Percentiles rank a stretch among this genome's conserved stretches.
Conservation (phyloP, 2,113 vertebrate species). For the Gila orcuttii region DNA sequence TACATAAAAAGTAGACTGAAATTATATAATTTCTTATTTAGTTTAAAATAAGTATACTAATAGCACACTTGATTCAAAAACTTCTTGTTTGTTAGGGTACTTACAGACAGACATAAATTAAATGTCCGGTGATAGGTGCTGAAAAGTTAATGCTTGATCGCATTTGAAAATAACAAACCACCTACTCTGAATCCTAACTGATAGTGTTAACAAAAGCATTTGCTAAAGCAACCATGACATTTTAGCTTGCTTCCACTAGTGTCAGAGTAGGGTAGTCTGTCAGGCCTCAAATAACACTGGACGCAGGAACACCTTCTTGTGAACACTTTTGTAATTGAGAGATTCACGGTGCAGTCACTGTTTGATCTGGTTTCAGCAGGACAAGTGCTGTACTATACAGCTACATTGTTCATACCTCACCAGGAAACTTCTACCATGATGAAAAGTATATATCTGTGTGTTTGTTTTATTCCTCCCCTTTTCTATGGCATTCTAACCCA, state of each 20-base stretch:
- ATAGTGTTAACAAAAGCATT: background rate
- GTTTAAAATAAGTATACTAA: no score
- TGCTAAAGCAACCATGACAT: background rate
- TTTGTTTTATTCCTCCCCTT: background rate
- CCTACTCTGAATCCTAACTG: background rate
- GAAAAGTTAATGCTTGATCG: background rate
- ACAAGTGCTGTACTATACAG: background rate
- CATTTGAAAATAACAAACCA: background rate
- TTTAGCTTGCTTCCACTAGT: background rate
- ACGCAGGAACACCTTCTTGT: background rate
- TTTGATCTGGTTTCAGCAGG: slow-evolving; percentile 26
- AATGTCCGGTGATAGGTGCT: background rate
- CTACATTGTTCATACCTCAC: slow-evolving; percentile 31
- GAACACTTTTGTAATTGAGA: slow-evolving; percentile 35
- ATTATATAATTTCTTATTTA: no score
- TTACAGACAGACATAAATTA: background rate
- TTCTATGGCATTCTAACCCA: background rate
- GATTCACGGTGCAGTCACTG: background rate
- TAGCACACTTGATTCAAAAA: no score
- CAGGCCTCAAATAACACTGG: background rate
- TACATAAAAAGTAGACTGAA: no score
- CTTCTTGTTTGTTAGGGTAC: no score
- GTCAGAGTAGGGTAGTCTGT: background rate
- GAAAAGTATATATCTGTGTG: background rate
- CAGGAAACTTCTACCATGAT: slow-evolving; percentile 29